These are phyloP conservation scores for Shargacucullia verbasci DNA, from an alignment of 2,888 invertebrate genomes.

Conservation along the genomic window DNA sequence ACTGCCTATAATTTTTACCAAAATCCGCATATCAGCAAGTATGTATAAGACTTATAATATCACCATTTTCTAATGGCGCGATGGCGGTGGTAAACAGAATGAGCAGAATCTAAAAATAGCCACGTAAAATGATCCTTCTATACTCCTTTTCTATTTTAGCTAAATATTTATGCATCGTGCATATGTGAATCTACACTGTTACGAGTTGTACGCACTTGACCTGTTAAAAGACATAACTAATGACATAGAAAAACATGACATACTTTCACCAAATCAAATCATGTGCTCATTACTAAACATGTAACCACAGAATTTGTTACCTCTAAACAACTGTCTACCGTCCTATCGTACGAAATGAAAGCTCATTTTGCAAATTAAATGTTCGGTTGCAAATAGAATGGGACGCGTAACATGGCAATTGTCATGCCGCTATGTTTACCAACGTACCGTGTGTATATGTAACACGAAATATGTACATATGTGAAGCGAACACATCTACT, in stretches of 20 bases:
- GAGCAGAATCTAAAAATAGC: no score
- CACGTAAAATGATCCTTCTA: no score
- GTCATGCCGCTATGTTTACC: conserved; percentile 49
- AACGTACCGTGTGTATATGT: conserved; percentile 21
- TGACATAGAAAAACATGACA: neutral
- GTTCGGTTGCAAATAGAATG: conserved; percentile 49
- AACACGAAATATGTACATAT: conserved; percentile 27
- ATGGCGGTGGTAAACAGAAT: no score
- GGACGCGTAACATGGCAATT: conserved; percentile 48
- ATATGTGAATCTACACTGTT: no score
- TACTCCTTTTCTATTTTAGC: no score
- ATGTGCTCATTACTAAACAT: conserved; percentile 39
- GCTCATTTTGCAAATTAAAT: conserved; percentile 57
- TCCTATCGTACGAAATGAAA: conserved; percentile 42
- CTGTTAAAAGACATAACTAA: no score
- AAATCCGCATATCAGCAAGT: no score
- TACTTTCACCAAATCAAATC: conserved; percentile 31
- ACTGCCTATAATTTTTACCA: no score
- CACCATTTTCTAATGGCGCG: no score
- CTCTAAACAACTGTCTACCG: conserved; percentile 41
- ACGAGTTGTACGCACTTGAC: no score
- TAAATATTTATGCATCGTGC: no score
- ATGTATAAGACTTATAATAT: no score
- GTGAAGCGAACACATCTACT: conserved; percentile 11
- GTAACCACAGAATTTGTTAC: conserved; percentile 33